phyloP scores from a whole-genome alignment of 1,140 invertebrate species.

The Caenorhabditis remanei region DNA sequence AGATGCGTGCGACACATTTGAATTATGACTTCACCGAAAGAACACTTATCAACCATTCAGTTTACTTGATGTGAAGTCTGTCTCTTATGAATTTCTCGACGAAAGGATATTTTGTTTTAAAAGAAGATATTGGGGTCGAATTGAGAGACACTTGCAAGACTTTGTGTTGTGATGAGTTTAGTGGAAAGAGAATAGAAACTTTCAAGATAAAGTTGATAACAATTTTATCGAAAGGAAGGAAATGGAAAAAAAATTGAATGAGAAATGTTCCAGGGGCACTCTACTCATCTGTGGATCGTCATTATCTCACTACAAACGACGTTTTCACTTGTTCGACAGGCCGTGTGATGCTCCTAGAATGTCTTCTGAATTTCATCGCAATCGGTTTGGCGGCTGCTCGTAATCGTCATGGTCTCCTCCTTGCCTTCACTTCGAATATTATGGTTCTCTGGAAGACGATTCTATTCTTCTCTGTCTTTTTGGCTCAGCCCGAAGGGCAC shows the following conservation, averaged over 20 bases:
- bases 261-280: constrained; percentile 15
- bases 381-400: constrained; percentile 35
- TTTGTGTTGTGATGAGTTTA: no score
- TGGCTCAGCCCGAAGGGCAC: constrained; percentile 25
- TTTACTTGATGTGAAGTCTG: no score
- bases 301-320: constrained; percentile 35
- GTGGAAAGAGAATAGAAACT: no score
- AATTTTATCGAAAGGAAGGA: no score
- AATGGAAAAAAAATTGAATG: no score
- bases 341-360: constrained; percentile 30
- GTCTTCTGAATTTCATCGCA: constrained; percentile 25
- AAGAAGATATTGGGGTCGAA: no score
- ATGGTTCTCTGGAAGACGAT: constrained; percentile 48
- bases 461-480: constrained; percentile 40
- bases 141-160: no score
- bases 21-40: no score
- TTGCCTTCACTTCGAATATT: constrained; percentile 27
- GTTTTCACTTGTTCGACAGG: constrained; percentile 42
- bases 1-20: no score
- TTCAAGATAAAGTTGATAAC: no score
- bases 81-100: not conserved
- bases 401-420: constrained; percentile 22
- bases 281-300: constrained; percentile 40
- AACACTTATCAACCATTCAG: no score
- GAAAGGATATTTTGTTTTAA: not conserved